phyloP scores from a whole-genome alignment of 2,888 invertebrate species.

The Andrena flavipes region DNA sequence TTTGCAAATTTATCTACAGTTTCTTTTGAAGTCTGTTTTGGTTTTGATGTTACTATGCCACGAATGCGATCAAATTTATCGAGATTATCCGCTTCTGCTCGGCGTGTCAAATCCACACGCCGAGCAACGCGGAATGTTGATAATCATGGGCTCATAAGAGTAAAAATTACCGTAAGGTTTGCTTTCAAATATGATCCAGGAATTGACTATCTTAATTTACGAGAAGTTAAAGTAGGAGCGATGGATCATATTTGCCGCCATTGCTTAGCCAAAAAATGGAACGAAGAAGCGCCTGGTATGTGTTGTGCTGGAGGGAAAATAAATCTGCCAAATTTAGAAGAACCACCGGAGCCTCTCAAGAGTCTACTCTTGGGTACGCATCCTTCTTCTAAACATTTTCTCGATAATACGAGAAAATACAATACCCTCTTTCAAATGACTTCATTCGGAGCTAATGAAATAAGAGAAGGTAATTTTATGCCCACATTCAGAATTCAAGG shows the following conservation, averaged over 20 bases:
- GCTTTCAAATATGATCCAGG: background rate
- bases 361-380: background rate
- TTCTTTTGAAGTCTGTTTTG: no score
- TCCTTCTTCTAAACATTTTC: background rate
- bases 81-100: background rate
- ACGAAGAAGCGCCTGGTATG: background rate
- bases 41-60: background rate
- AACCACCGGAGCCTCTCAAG: conserved; percentile 1
- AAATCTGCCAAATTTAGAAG: conserved; percentile 1
- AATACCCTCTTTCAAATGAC: background rate
- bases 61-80: background rate
- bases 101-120: background rate
- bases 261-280: no score
- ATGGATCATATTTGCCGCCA: no score
- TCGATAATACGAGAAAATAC: background rate
- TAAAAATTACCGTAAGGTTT: background rate
- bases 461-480: no score
- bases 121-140: background rate
- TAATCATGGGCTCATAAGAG: background rate
- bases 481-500: no score
- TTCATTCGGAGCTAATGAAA: background rate
- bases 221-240: background rate
- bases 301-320: background rate
- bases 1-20: no score
- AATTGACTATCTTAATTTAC: background rate